Base-by-base conservation (phyloP, 2,113 vertebrate species). In the Aepyceros melampus region DNA sequence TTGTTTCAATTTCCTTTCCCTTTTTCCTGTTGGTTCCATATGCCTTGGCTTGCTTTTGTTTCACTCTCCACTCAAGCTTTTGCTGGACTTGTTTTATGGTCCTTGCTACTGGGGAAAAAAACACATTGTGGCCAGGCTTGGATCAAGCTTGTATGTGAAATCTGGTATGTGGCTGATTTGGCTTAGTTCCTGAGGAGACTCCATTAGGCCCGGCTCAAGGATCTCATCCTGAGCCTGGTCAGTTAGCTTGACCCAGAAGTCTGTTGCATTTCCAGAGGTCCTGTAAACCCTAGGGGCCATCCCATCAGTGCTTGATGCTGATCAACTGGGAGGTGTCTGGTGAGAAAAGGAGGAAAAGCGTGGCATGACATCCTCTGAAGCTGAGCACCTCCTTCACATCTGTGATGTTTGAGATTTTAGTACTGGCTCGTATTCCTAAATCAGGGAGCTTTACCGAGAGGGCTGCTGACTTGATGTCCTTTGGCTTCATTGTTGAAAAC, bases 1-100 rank as follows among this genome's bases (percentile, higher is more conserved):
- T 94, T 95, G 76, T 78, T 87, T 43, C 51, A 21, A 27, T 81
- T 71, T 95, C 93, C 71, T 95, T 87, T 83, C 21, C n/a, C 56
- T 67, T 91, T 89, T 89, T 51, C 56, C 87, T 89, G 53, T 81
- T 87, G 84, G 56, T 56, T 87, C 71, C 90, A 5, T 58, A 7
- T 71, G 74, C n/a, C 49, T 78, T 86, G 62, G 49, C 94, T 47
- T 85, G 64, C n/a, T 85, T 96, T 96, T 45, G 55, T 92, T 62
- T 67, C 7, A 16, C 51, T 71, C 11, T 74, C 13, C 43, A 17
- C 3, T 60, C 51, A 31, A 40, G 90, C 47, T 85, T 96, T 78
- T 96, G 36, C 81, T 88, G 64, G 95, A 56, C 43, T 89, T 86
- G 74, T 67, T 64, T 89, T 33, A 10, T 76, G 79, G n/a, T 56